Conservation (phyloP, 2,888 invertebrate species). For the Saturnia japonica region DNA sequence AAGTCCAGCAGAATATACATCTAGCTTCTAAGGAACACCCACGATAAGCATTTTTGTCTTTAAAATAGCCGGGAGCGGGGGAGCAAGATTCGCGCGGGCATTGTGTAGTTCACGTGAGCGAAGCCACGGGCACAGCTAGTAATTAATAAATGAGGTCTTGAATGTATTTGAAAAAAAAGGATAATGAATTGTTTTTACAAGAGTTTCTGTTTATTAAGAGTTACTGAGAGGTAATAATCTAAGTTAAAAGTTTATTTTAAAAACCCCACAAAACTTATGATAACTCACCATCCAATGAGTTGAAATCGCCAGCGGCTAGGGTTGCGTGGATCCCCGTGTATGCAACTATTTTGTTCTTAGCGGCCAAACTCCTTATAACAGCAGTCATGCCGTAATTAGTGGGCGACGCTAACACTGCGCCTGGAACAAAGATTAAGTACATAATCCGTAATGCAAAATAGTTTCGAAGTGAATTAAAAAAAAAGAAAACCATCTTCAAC, state of each 20-base stretch:
- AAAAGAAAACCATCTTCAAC: no score
- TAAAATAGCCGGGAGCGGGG: no score
- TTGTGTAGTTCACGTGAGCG: no score
- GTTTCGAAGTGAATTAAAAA: no score
- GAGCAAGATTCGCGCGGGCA: no score
- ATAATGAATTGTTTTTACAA: no score
- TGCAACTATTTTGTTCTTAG: neutral
- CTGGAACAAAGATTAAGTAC: neutral
- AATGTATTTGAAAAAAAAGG: neutral
- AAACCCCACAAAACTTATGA: neutral
- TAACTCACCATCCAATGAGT: neutral
- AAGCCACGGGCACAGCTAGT: no score
- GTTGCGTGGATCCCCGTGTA: neutral
- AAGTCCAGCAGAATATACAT: no score
- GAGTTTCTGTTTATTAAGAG: neutral
- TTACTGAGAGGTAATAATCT: neutral
- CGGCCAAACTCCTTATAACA: neutral
- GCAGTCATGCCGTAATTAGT: neutral
- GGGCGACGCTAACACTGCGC: neutral
- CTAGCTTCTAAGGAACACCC: no score
- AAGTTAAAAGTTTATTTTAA: neutral
- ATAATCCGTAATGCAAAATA: neutral
- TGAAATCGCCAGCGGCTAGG: neutral
- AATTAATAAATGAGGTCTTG: neutral
- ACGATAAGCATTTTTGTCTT: no score